Evolutionary conservation across 2,113 vertebrate genomes (phyloP).

Genomic region (Tragulus kanchil): DNA sequence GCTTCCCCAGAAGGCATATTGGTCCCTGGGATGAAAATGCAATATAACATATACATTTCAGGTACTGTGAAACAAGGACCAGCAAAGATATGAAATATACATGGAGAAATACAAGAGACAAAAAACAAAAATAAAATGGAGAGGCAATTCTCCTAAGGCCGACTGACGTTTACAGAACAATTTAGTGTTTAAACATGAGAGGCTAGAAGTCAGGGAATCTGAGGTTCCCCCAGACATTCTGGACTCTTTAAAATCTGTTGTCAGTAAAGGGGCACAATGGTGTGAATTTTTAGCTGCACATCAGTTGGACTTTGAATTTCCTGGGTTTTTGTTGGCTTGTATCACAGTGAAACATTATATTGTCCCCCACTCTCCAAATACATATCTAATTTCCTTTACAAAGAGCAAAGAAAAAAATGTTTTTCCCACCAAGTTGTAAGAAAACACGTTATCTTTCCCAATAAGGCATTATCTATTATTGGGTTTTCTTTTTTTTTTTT

Average conservation of each 20-base stretch:
- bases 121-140: background rate
- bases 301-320: constrained; percentile 77
- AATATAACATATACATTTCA: background rate
- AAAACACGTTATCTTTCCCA: constrained; percentile 66
- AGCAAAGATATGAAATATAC: background rate
- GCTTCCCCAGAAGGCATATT: background rate
- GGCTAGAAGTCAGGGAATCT: constrained; percentile 79
- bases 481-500: constrained; percentile 53
- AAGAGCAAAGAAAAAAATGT: constrained; percentile 21
- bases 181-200: constrained; percentile 51
- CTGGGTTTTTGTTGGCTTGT: constrained; percentile 82
- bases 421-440: constrained; percentile 74
- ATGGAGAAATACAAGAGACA: background rate
- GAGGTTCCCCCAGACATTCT: constrained; percentile 78
- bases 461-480: constrained; percentile 51
- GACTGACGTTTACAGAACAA: constrained; percentile 35
- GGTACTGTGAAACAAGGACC: background rate
- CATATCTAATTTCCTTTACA: constrained; percentile 79
- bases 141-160: background rate
- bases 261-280: constrained; percentile 60
- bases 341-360: constrained; percentile 80
- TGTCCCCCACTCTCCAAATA: constrained; percentile 38
- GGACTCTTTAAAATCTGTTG: constrained; percentile 64
- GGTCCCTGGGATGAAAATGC: background rate
- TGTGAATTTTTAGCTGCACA: constrained; percentile 70